These are phyloP conservation scores for Lordiphosa collinella DNA, from an alignment of 1,140 invertebrate genomes.

Conservation along the genomic window DNA sequence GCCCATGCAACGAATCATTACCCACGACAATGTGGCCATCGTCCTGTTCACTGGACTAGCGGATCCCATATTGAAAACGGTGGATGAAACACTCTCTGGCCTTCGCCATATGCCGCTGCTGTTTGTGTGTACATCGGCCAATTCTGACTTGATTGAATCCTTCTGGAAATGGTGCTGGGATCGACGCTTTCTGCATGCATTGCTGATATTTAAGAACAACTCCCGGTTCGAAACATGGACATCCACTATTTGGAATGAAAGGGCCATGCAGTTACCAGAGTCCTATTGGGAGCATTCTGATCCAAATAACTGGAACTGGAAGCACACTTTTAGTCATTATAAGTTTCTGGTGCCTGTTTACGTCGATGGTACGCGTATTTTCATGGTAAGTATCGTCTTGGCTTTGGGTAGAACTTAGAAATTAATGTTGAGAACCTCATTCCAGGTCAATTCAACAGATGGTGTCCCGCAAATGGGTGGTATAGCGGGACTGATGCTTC, in stretches of 20 bases:
- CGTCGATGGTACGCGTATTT: conserved; percentile 4
- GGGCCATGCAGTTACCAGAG: not conserved
- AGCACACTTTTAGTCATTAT: not conserved
- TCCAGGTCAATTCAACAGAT: conserved; percentile 22
- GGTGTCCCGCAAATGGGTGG: conserved; percentile 7
- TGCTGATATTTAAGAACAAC: not conserved
- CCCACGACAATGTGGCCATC: not conserved
- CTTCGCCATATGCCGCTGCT: not conserved
- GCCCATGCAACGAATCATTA: not conserved
- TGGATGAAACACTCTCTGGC: not conserved
- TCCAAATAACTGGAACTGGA: not conserved
- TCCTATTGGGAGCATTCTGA: too few relatives aligned
- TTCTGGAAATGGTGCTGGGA: conserved; percentile 3
- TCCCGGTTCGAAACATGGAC: not conserved
- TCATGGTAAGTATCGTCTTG: conserved; percentile 35
- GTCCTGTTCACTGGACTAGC: conserved; percentile 3
- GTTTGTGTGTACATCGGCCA: not conserved
- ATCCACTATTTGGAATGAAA: not conserved
- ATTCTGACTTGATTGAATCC: not conserved
- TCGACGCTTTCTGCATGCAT: not conserved
- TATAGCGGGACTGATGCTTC: not conserved
- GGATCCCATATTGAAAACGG: conserved; percentile 2
- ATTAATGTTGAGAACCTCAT: rapidly evolving
- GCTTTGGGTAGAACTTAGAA: not conserved
- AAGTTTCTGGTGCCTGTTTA: conserved; percentile 1